Evolutionary conservation across 2,113 vertebrate genomes (phyloP), one percentile per base, ranked within the genome.

Genomic region (Sakesphorus luctuosus): DNA sequence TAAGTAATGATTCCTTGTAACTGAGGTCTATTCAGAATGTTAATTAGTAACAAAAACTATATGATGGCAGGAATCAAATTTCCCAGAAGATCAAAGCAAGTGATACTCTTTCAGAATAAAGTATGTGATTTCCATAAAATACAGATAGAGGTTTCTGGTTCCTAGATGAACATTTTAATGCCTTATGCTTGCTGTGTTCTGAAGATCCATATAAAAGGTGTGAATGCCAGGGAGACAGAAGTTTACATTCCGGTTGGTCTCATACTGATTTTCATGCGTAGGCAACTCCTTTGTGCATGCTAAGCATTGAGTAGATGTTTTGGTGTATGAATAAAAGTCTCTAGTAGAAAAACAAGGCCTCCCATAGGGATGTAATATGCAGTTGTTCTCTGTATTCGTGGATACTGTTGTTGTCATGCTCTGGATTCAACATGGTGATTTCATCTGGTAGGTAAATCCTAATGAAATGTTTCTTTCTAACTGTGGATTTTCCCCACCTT

Each of bases 1-100:
- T 91, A 92, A 75, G 59, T 92, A 87, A 92, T 89, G 84, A 81
- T 58, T 80, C 8, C 44, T 82, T 81, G 90, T 79, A 84, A 76
- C 53, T 67, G 77, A 79, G 31, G 26, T 85, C 15, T 75, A 43
- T 49, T 93, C 40, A 73, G 83, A 95, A 76, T 87, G 49, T 58
- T 91, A 84, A 89, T 94, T 87, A 61, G 13, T 87, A 65, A 69
- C 50, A 66, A 62, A 69, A 76, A 55, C 33, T 13, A 10, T 52
- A 38, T 49, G 73, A 67, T 94, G 78, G 10, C 47, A 84, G 55
- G 11, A 77, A 55, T 87, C 80, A 92, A 66, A 80, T 84, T 4
- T 20, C 40, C 23, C n/a, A 12, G 55, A 88, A 86, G 50, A 81
- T 89, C 25, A 76, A 92, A 92, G 86, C 7, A 3, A 63, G 29